phyloP scores from a whole-genome alignment of 2,888 invertebrate species.

The Drosophila eohydei region DNA sequence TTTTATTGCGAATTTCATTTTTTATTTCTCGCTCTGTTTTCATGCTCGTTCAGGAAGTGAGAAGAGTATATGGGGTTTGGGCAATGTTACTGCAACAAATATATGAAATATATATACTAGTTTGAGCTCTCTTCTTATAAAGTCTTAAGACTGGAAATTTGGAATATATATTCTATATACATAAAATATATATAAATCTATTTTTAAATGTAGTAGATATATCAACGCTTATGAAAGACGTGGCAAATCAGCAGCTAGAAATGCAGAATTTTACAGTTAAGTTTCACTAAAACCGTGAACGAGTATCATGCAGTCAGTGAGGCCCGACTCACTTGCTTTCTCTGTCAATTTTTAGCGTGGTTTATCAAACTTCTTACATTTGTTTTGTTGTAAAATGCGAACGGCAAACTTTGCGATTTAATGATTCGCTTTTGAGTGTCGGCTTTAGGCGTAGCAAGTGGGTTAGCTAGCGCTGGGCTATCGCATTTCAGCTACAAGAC shows the following conservation, averaged over 20 bases:
- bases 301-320: background rate
- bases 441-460: constrained; percentile 52
- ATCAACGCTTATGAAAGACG: too few relatives aligned
- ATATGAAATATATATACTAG: too few relatives aligned
- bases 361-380: constrained; percentile 78
- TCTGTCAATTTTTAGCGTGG: constrained; percentile 35
- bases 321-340: background rate
- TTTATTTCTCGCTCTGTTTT: constrained; percentile 10
- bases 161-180: too few relatives aligned
- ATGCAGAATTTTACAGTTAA: too few relatives aligned
- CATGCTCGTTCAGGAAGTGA: too few relatives aligned
- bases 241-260: too few relatives aligned
- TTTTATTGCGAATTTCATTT: constrained; percentile 68
- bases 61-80: background rate
- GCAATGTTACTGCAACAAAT: too few relatives aligned
- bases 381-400: constrained; percentile 70
- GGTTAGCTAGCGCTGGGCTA: constrained; percentile 40
- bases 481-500: constrained; percentile 70
- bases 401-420: constrained; percentile 65
- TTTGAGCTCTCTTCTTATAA: too few relatives aligned
- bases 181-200: too few relatives aligned
- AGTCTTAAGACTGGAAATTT: too few relatives aligned
- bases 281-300: too few relatives aligned
- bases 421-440: constrained; percentile 68
- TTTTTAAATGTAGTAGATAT: too few relatives aligned